Base-by-base conservation (phyloP, 2,797 vertebrate genomes). In the Pipistrellus pygmaeus region DNA sequence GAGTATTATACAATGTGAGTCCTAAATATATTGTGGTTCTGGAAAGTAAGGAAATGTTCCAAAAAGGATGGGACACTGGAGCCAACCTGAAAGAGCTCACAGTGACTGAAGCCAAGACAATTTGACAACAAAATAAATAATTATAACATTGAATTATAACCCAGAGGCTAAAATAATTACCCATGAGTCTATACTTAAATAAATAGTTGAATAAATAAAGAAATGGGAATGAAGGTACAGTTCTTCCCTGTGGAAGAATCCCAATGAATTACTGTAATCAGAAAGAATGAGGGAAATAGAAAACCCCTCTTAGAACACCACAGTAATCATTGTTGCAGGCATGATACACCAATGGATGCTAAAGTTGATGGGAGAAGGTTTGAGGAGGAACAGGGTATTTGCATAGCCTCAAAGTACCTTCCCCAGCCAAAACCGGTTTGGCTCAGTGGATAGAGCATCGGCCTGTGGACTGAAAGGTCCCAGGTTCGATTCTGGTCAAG, bases 341-440 rank as follows among this genome's bases (percentile, higher is more conserved):
- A 78, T 66, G 84, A 83, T 46, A 57, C 7, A 69, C 32, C 1
- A 13, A 51, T 44, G 57, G 38, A 53, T 32, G 15, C 44, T 88
- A 55, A 94, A 51, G 38, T 38, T 60, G 68, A 73, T 27, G 64
- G n/a, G 21, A 85, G 35, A 80, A 66, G 3, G 5, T 86, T 30
- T 87, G 44, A 87, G 46, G 62, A 32, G 73, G 87, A 85, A 84
- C 27, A 71, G 41, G 30, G 23, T 85, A 92, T 96, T 83, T 80
- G 46, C 44, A 72, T 77, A 75, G 41, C 77, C 71, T 96, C 81
- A 87, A 66, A 89, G 55, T 77, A 60, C 77, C 55, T 89, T 94
- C 46, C 51, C 53, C 51, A 57, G 44, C 44, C 44, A 9, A 44
- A 44, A 44, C 10, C 10, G 2, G 44, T 44, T 44, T 44, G 44